A percentile compares a stretch with the other conserved stretches of the same genome.
phyloP scores from a whole-genome alignment of 2,888 invertebrate species.

The Euclidia mi region DNA sequence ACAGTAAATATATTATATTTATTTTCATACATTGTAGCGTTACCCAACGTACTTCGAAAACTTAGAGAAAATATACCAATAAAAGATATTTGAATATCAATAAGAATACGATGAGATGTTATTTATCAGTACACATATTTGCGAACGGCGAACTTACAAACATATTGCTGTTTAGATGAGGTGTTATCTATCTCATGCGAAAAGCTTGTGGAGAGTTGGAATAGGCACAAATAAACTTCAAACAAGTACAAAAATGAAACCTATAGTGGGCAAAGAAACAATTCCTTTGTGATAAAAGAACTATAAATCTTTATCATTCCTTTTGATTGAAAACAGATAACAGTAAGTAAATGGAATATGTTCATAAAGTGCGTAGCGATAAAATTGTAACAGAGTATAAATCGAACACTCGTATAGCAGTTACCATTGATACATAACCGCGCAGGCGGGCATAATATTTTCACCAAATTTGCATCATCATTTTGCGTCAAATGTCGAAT shows the following conservation, averaged over 20 bases:
- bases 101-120: constrained; percentile 12
- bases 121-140: constrained; percentile 10
- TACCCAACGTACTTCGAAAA: constrained; percentile 16
- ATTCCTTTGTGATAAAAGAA: constrained; percentile 36
- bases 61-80: constrained; percentile 29
- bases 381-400: constrained; percentile 38
- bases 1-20: constrained; percentile 56
- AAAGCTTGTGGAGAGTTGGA: neutral
- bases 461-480: constrained; percentile 78
- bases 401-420: constrained; percentile 58
- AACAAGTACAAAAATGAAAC: constrained; percentile 20
- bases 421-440: constrained; percentile 74
- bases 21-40: constrained; percentile 31
- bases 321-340: constrained; percentile 43
- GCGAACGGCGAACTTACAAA: neutral
- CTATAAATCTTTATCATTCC: constrained; percentile 46
- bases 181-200: constrained; percentile 6
- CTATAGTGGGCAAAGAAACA: constrained; percentile 29
- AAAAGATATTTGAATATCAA: constrained; percentile 27
- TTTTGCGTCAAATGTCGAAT: constrained; percentile 82
- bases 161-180: constrained; percentile 11
- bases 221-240: constrained; percentile 15
- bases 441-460: constrained; percentile 71
- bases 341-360: constrained; percentile 31
- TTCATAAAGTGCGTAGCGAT: constrained; percentile 35